These are phyloP conservation scores for Procapra przewalskii DNA, from an alignment of 2,113 vertebrate species.

Conservation along the genomic window DNA sequence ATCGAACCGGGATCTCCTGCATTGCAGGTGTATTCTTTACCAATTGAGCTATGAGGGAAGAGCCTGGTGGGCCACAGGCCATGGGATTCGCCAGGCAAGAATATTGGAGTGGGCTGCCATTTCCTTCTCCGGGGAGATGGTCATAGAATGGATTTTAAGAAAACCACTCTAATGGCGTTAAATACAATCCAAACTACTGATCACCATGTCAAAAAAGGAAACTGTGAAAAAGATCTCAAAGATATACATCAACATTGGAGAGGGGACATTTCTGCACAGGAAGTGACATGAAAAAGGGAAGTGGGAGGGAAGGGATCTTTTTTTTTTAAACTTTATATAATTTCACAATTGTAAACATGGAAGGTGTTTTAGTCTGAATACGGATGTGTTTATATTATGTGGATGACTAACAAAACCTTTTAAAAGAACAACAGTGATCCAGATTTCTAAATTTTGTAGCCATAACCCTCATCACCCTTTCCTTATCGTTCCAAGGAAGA, in stretches of 20 bases:
- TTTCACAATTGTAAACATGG: neutral
- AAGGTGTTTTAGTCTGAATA: neutral
- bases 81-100: neutral
- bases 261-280: neutral
- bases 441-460: neutral
- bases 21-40: too few relatives aligned
- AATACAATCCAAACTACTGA: neutral
- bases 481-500: neutral
- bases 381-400: too few relatives aligned
- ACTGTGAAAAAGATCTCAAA: neutral
- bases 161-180: neutral
- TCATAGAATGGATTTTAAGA: neutral
- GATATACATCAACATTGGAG: rapidly evolving
- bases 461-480: neutral
- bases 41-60: neutral
- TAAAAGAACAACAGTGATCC: neutral
- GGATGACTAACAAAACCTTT: neutral
- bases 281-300: neutral
- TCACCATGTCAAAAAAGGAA: neutral
- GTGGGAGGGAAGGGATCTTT: neutral
- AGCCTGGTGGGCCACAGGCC: neutral
- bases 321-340: neutral
- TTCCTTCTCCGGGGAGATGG: neutral
- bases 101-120: neutral
- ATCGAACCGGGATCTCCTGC: too few relatives aligned